Base-by-base conservation (phyloP, 2,113 vertebrate genomes). In the Solenodon paradoxus region DNA sequence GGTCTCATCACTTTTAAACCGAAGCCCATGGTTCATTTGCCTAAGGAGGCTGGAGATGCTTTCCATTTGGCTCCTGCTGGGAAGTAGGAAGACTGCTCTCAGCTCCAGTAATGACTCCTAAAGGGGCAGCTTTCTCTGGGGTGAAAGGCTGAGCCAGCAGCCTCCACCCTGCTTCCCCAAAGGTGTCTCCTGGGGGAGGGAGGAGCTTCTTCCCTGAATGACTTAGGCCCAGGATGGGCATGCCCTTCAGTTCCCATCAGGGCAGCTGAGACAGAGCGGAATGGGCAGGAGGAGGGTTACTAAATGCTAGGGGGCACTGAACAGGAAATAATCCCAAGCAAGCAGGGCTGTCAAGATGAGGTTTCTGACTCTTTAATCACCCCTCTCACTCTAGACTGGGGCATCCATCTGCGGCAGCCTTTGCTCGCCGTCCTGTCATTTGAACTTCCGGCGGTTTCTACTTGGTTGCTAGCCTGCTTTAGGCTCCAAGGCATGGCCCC, bases 301-400 rank as follows among this genome's bases (percentile, higher is more conserved):
- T 74, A 74, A 80, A 69, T 49, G 83, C 30, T 28, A 83, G 51
- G 7, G 5, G 45, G 28, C 42, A 81, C 32, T 26, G 40, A 57
- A 69, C 64, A 94, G 79, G 94, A 87, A 95, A 72, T 47, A 68
- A 80, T 75, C 59, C 77, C 30, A 49, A 80, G 87, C 55, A 90
- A 24, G 32, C 11, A 88, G 87, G 28, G 81, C 81, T 92, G 71
- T 59, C 80, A 64, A 59, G n/a, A 47, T 1, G 68, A 86, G 61
- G 49, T 24, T 32, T 83, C 55, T 59, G 55, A 90, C 74, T 78
- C 45, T 69, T 66, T 72, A 51, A 75, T 77, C 75, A 75, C n/a
- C n/a, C 17, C 57, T 59, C 15, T 40, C 64, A 55, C 35, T 81
- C n/a, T 28, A 61, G 55, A 35, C 32, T 53, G 82, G 10, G 45